Conservation (phyloP, 2,888 invertebrate genomes). For the Morpho helenor region DNA sequence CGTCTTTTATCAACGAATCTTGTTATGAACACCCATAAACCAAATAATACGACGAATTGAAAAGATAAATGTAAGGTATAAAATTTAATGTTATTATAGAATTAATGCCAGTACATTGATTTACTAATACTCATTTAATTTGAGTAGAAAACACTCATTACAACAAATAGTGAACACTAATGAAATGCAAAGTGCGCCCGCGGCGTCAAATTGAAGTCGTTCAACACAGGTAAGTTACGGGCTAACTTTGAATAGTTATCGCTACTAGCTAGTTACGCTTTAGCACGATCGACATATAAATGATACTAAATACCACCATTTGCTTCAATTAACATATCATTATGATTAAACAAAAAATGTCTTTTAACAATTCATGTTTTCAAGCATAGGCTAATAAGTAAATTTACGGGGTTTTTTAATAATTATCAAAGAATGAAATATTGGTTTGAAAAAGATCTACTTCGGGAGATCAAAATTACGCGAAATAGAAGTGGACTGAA, state of each 20-base stretch:
- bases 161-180: slow-evolving; percentile 19
- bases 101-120: background rate
- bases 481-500: too few relatives aligned
- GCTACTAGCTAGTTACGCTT: slow-evolving; percentile 8
- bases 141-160: slow-evolving; percentile 14
- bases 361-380: too few relatives aligned
- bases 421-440: too few relatives aligned
- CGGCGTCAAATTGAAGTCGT: slow-evolving; percentile 23
- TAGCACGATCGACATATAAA: background rate
- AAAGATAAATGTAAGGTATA: background rate
- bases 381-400: too few relatives aligned
- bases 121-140: slow-evolving; percentile 20
- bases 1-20: too few relatives aligned
- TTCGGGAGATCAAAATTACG: too few relatives aligned
- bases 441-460: too few relatives aligned
- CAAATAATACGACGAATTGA: background rate
- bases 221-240: slow-evolving; percentile 20
- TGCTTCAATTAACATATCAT: too few relatives aligned
- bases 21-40: background rate
- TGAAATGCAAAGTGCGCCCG: slow-evolving; percentile 32
- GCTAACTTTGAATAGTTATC: slow-evolving; percentile 6
- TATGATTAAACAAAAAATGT: too few relatives aligned
- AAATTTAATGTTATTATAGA: background rate
- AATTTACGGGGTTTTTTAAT: too few relatives aligned
- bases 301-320: too few relatives aligned